Evolutionary conservation across 2,113 vertebrate genomes (phyloP).

Genomic region (Garra rufa): DNA sequence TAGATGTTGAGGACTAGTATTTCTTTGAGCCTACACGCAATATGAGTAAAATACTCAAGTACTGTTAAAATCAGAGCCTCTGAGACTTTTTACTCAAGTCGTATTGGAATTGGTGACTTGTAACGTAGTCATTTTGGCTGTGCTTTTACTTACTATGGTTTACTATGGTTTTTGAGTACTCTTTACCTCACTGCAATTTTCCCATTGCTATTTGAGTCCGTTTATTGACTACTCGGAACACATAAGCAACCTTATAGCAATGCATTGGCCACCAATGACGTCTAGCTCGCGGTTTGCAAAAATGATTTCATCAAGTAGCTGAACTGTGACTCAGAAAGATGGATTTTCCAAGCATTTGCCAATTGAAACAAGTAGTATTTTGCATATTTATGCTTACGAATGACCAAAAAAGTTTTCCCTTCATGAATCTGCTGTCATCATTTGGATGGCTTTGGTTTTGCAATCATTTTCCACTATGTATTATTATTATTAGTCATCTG

Average conservation of each 20-base stretch:
- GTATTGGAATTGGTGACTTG: too few species aligned
- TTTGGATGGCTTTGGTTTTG: neutral
- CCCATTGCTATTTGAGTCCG: neutral
- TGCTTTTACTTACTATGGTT: neutral
- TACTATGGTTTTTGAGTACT: neutral
- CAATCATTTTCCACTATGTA: neutral
- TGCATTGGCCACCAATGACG: too few species aligned
- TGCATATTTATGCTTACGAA: neutral
- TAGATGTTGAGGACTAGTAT: too few species aligned
- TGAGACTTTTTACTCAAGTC: too few species aligned
- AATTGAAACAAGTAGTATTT: neutral
- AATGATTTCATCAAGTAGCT: neutral
- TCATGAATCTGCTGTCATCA: slow-evolving; percentile 6
- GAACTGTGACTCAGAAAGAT: neutral
- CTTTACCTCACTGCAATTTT: too few species aligned
- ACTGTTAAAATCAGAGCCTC: too few species aligned
- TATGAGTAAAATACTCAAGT: too few species aligned
- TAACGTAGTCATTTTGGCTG: too few species aligned
- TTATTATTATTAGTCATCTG: neutral
- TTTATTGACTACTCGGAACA: neutral
- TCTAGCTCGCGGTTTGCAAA: neutral
- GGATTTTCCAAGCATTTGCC: neutral
- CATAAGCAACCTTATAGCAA: neutral
- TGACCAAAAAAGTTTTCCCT: neutral
- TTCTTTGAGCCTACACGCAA: too few species aligned